A percentile compares a stretch with the other conserved stretches of the same genome.
phyloP scores from a whole-genome alignment of 2,888 invertebrate genomes.

The Drosophila cognata region DNA sequence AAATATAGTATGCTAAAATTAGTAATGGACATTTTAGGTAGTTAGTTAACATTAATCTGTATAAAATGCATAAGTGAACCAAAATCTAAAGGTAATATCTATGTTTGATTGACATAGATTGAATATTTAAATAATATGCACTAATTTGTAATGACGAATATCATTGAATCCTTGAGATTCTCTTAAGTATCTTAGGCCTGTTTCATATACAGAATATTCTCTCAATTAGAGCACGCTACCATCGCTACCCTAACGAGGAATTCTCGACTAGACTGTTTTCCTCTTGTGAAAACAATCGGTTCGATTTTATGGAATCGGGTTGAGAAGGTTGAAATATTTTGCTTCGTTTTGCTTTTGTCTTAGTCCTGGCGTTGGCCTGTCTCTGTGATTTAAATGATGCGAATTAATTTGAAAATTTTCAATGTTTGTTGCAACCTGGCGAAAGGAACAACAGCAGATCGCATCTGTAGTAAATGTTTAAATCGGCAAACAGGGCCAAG shows the following conservation, averaged over 20 bases:
- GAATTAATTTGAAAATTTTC: conserved; percentile 77
- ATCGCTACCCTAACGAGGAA: conserved; percentile 35
- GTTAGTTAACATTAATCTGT: background rate
- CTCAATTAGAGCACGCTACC: conserved; percentile 3
- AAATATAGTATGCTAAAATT: background rate
- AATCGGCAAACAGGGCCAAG: conserved; percentile 38
- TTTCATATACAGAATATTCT: background rate
- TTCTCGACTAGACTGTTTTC: conserved; percentile 10
- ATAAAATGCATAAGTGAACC: background rate
- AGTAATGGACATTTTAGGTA: background rate
- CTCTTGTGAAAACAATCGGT: conserved; percentile 27
- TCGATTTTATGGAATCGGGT: conserved; percentile 34
- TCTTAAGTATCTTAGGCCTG: background rate
- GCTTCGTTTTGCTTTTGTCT: conserved; percentile 9
- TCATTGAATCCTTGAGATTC: background rate
- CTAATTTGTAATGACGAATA: background rate
- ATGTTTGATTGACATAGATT: background rate
- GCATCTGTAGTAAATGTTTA: conserved; percentile 28
- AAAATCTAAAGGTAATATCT: background rate
- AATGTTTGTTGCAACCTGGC: conserved; percentile 33
- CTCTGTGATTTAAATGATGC: conserved; percentile 80
- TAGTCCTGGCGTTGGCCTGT: conserved; percentile 18
- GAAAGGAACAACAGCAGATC: conserved; percentile 14
- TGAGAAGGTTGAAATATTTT: conserved; percentile 23
- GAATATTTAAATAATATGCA: background rate